A percentile compares a stretch with the other conserved stretches of the same genome.
phyloP scores from a whole-genome alignment of 2,797 vertebrate genomes.

The Muraenolepis orangiensis region DNA sequence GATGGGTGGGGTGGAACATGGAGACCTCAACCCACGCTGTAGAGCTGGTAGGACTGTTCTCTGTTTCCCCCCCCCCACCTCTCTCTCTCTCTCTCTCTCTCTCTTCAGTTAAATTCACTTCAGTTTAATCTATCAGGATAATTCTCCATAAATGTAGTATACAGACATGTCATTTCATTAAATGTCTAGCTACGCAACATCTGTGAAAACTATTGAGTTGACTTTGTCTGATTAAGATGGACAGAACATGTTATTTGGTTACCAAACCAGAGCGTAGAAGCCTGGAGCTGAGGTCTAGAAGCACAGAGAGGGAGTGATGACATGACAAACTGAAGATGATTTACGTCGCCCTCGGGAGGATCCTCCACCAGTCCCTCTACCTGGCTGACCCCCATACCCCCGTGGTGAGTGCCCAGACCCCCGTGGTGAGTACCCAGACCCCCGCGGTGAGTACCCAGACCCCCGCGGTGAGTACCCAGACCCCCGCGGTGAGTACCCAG shows the following conservation, averaged over 20 bases:
- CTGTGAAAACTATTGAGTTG: background rate
- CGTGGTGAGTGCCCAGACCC: no score
- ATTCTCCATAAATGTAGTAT: background rate
- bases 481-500: no score
- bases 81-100: no score
- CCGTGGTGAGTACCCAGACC: no score
- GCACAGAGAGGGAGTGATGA: background rate
- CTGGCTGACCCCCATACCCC: background rate
- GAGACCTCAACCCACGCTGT: no score
- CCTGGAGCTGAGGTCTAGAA: background rate
- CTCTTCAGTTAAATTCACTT: slow-evolving; percentile 13
- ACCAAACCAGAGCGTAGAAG: background rate
- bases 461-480: no score
- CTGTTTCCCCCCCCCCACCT: no score
- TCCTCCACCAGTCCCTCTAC: background rate
- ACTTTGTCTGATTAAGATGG: background rate
- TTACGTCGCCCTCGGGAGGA: background rate
- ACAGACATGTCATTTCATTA: background rate
- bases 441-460: no score
- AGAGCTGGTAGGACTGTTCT: no score
- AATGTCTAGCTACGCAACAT: background rate
- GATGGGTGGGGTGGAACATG: no score
- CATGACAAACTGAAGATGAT: background rate
- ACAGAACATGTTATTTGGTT: background rate
- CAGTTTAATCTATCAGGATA: no score